Conservation (phyloP, 2,113 vertebrate genomes). For the Trematocara marginatum region DNA sequence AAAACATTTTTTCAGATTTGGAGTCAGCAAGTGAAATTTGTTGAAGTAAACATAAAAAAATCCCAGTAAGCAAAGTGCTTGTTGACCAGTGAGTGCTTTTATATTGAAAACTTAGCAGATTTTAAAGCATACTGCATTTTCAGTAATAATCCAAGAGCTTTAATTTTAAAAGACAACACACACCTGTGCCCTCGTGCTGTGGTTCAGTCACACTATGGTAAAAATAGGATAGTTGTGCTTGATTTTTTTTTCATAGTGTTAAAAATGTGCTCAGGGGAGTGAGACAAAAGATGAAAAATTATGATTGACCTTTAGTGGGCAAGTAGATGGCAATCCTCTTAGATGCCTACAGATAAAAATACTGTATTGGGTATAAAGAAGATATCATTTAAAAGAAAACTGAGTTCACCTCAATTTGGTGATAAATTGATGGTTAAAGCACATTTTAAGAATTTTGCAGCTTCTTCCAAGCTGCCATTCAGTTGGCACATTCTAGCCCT, state of each 20-base stretch:
- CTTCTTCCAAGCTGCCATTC: not conserved
- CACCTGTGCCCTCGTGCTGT: not conserved
- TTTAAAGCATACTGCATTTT: not conserved
- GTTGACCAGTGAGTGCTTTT: not conserved
- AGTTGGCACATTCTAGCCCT: not conserved
- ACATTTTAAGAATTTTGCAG: not conserved
- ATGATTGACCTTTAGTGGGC: not conserved
- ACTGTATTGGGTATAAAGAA: not conserved
- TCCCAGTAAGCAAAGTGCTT: not conserved
- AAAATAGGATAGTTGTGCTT: not conserved
- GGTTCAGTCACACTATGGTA: not conserved
- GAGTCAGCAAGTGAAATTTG: not conserved
- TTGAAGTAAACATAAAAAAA: not conserved
- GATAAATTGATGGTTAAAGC: not conserved
- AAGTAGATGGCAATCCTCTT: not conserved
- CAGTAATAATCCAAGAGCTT: not conserved
- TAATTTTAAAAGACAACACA: not conserved
- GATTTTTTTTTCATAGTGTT: not conserved
- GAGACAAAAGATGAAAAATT: not conserved
- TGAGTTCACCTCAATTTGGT: not conserved
- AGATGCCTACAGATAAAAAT: not conserved
- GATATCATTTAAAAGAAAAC: not conserved
- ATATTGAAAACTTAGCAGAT: not conserved
- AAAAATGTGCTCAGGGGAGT: not conserved
- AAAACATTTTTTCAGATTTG: not conserved